Evolutionary conservation across 92 coral and sea anemone species (phyloP).

Genomic region (Phymanthus crucifer): DNA sequence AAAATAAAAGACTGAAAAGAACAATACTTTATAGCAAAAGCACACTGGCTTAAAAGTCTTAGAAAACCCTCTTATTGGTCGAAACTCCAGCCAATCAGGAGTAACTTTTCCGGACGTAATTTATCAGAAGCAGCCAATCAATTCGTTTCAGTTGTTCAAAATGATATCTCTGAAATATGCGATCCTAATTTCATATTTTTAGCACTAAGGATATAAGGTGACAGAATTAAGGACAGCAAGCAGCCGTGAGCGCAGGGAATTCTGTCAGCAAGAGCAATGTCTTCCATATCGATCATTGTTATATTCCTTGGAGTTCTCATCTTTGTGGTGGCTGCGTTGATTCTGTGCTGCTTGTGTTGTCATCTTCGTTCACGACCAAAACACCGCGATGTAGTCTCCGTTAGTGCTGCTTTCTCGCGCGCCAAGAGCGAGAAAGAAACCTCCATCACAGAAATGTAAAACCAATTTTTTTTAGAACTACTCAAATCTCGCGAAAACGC

Average conservation of each 20-base stretch:
- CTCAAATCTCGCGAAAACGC: neutral
- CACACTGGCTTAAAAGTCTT: neutral
- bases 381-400: conserved; percentile 43
- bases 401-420: conserved; percentile 51
- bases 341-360: conserved; percentile 87
- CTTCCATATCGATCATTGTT: conserved; percentile 88
- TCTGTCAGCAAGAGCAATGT: conserved; percentile 21
- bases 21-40: neutral
- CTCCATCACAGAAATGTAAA: conserved; percentile 74
- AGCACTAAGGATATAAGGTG: neutral
- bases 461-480: neutral
- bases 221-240: neutral
- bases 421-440: conserved; percentile 84
- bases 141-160: neutral
- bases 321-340: conserved; percentile 87
- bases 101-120: conserved; percentile 8
- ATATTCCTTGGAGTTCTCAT: conserved; percentile 91
- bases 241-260: no score
- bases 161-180: neutral
- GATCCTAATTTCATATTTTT: neutral
- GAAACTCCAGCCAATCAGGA: conserved; percentile 11
- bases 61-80: neutral
- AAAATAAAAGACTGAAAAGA: no score
- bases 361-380: conserved; percentile 78
- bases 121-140: conserved; percentile 25